Evolutionary conservation across 2,888 invertebrate species (phyloP).

Genomic region (Syritta pipiens): DNA sequence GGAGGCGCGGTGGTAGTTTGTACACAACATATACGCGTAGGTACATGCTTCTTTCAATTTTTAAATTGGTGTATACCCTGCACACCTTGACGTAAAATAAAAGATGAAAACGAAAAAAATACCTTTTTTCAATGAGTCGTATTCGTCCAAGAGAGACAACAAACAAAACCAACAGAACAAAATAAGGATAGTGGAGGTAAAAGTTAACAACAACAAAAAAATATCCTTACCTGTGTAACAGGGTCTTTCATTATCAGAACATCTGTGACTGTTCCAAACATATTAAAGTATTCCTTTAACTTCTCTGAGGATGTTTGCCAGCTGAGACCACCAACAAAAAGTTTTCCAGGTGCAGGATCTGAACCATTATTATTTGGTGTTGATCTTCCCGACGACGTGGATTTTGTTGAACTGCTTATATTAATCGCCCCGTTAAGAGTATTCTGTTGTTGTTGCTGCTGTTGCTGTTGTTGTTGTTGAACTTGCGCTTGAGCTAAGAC

Average conservation of each 20-base stretch:
- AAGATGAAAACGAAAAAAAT: no score
- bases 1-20: no score
- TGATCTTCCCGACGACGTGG: constrained; percentile 87
- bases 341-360: constrained; percentile 90
- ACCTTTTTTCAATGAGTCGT: no score
- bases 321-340: constrained; percentile 94
- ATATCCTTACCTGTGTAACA: constrained; percentile 88
- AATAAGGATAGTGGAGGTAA: constrained; percentile 19
- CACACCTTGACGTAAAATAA: no score
- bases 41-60: no score
- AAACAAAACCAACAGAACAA: no score
- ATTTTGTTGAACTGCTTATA: constrained; percentile 77
- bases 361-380: constrained; percentile 84
- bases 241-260: constrained; percentile 97
- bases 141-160: no score
- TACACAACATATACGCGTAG: no score
- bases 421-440: constrained; percentile 26
- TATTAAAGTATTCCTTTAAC: constrained; percentile 93
- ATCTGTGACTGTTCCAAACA: constrained; percentile 94
- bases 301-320: constrained; percentile 97
- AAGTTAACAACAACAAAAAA: constrained; percentile 12
- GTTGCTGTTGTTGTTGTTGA: constrained; percentile 72
- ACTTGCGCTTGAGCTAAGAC: constrained; percentile 73
- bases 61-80: no score
- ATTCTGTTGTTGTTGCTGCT: constrained; percentile 71